Evolutionary conservation across 1,140 invertebrate species (phyloP).

Genomic region (Paramacrobiotus metropolitanus): DNA sequence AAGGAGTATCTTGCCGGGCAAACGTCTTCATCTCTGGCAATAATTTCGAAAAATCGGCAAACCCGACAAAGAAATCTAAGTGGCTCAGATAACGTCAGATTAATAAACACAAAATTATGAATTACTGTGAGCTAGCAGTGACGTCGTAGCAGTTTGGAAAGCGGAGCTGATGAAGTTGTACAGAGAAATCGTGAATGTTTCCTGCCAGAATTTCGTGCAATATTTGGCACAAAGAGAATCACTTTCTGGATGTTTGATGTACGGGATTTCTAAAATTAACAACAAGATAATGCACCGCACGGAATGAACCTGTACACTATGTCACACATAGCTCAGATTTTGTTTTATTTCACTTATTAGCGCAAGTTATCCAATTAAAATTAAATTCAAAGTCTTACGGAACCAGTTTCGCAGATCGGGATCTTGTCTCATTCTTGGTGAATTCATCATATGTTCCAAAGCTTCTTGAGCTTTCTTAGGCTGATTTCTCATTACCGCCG

Average conservation of each 20-base stretch:
- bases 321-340: no score
- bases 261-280: not conserved
- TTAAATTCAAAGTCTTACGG: not conserved
- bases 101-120: no score
- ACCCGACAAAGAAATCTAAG: no score
- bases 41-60: no score
- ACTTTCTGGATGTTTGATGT: not conserved
- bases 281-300: not conserved
- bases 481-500: not conserved
- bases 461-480: not conserved
- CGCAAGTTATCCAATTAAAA: not conserved
- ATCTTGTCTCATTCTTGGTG: not conserved
- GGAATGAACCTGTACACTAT: no score
- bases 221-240: not conserved
- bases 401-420: not conserved
- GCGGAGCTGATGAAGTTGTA: not conserved
- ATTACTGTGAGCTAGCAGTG: not conserved
- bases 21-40: no score
- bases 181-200: not conserved
- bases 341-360: no score
- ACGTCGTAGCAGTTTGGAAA: not conserved
- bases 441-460: not conserved
- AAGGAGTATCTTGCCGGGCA: no score
- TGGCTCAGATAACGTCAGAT: no score
- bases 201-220: slow-evolving; percentile 2